Conservation (phyloP, 2,797 vertebrate species). For the Momotus momota region DNA sequence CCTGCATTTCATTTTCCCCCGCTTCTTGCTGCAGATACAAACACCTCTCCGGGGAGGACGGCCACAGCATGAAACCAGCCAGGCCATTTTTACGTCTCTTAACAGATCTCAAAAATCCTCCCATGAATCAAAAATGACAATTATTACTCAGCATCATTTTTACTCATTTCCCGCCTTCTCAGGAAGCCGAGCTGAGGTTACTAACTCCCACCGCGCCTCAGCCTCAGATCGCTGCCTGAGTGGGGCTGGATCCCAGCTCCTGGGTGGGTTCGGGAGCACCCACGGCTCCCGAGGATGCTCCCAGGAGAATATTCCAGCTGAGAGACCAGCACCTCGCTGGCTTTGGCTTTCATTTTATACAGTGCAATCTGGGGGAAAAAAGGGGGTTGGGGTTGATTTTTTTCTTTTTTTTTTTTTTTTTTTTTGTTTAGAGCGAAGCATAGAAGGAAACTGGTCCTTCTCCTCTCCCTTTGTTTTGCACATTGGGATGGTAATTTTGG, state of each 20-base stretch:
- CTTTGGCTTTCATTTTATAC: background rate
- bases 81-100: background rate
- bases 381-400: too few relatives aligned
- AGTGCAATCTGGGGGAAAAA: background rate
- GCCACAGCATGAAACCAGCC: background rate
- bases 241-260: background rate
- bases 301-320: background rate
- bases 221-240: background rate
- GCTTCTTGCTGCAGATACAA: background rate
- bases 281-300: background rate
- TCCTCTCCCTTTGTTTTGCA: background rate
- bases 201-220: background rate
- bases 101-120: background rate
- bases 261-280: background rate
- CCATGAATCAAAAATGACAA: constrained; percentile 18
- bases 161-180: constrained; percentile 58
- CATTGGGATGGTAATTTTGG: background rate
- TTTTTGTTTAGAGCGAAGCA: background rate
- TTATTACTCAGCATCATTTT: constrained; percentile 51
- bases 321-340: background rate
- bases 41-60: background rate
- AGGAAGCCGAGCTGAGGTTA: background rate
- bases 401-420: too few relatives aligned
- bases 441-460: background rate
- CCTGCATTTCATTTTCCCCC: background rate